Percentiles rank a stretch among this genome's conserved stretches.
These are phyloP conservation scores for Alsophila aescularia DNA, from an alignment of 2,888 invertebrate species.

Conservation along the genomic window DNA sequence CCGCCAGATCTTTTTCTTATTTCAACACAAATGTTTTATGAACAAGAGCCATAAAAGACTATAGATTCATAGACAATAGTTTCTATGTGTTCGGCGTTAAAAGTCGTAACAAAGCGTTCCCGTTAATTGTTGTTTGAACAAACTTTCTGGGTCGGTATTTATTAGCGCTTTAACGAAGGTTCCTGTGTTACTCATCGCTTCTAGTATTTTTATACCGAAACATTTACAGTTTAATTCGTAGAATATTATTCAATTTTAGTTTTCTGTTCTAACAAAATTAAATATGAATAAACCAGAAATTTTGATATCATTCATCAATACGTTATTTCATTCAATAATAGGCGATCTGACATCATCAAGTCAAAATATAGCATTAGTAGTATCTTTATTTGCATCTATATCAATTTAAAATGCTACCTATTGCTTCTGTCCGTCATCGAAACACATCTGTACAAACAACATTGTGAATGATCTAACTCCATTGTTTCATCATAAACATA, in stretches of 20 bases:
- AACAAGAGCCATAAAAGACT: constrained; percentile 32
- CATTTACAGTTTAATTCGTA: neutral
- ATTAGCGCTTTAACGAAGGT: constrained; percentile 53
- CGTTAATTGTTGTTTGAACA: constrained; percentile 64
- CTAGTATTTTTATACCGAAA: constrained; percentile 33
- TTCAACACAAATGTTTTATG: constrained; percentile 30
- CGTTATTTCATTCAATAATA: constrained; percentile 9
- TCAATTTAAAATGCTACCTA: constrained; percentile 50
- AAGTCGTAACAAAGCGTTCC: constrained; percentile 57
- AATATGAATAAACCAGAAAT: neutral
- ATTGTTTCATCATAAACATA: constrained; percentile 56
- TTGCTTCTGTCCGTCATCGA: constrained; percentile 46
- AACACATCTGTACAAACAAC: constrained; percentile 45
- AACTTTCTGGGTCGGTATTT: constrained; percentile 64
- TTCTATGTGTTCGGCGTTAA: constrained; percentile 38
- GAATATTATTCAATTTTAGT: too few relatives aligned
- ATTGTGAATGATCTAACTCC: constrained; percentile 50
- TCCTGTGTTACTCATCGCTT: constrained; percentile 49
- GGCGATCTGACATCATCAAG: constrained; percentile 29
- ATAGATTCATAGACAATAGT: constrained; percentile 37
- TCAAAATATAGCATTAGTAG: constrained; percentile 26
- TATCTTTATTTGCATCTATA: constrained; percentile 30
- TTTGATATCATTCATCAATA: neutral
- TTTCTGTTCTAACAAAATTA: too few relatives aligned
- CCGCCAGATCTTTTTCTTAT: constrained; percentile 17